These are phyloP conservation scores for Onchidella celtica DNA, from an alignment of 2,888 invertebrate species.

Conservation along the genomic window DNA sequence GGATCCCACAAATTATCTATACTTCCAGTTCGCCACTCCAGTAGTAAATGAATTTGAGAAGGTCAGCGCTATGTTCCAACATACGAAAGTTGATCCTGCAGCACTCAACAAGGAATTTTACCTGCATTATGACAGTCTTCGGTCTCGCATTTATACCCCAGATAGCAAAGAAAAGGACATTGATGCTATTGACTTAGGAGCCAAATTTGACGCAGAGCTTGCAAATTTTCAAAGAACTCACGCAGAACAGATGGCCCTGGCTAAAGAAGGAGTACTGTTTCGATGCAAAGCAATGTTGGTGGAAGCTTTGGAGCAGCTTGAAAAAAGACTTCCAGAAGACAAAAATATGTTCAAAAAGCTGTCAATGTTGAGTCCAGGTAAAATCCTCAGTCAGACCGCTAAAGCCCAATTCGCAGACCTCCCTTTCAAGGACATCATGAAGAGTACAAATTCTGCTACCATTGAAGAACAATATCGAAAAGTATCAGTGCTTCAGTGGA, in stretches of 20 bases:
- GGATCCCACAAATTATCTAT: background rate
- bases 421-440: background rate
- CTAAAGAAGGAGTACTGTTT: no score
- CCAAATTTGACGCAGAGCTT: no score
- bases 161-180: no score
- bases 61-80: conserved; percentile 10
- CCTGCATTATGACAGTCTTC: background rate
- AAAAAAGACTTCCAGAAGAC: background rate
- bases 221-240: no score
- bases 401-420: background rate
- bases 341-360: background rate
- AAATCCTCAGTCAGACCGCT: background rate
- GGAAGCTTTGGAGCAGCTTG: background rate
- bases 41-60: conserved; percentile 8
- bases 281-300: background rate
- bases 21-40: background rate
- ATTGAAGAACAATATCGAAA: conserved; percentile 1
- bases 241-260: no score
- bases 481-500: background rate
- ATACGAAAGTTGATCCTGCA: background rate
- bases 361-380: background rate
- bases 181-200: no score
- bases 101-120: background rate
- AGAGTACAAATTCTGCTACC: background rate
- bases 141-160: background rate